Percentiles rank a stretch among this genome's conserved stretches.
phyloP scores from a whole-genome alignment of 2,888 invertebrate genomes.

The Nudaria mundana region DNA sequence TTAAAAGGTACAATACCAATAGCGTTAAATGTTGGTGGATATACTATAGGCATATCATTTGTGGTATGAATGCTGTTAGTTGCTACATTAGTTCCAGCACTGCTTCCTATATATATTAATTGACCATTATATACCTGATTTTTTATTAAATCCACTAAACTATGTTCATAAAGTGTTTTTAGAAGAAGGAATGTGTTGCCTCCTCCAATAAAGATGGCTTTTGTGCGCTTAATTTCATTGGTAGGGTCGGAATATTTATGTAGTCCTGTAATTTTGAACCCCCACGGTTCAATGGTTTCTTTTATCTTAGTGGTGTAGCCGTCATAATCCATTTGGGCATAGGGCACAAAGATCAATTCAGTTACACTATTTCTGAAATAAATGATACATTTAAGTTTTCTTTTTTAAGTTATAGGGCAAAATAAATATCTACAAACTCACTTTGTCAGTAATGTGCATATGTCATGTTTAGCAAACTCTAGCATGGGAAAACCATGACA shows the following conservation, averaged over 20 bases:
- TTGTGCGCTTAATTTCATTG: slow-evolving; percentile 80
- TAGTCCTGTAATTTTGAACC: slow-evolving; percentile 83
- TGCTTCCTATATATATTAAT: slow-evolving; percentile 87
- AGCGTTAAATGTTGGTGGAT: slow-evolving; percentile 87
- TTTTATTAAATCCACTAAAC: slow-evolving; percentile 83
- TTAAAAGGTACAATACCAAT: slow-evolving; percentile 89
- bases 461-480: slow-evolving; percentile 84
- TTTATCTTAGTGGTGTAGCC: slow-evolving; percentile 83
- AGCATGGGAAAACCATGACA: slow-evolving; percentile 84
- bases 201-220: slow-evolving; percentile 89
- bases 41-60: slow-evolving; percentile 94
- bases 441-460: slow-evolving; percentile 82
- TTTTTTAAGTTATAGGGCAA: background rate
- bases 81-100: slow-evolving; percentile 92
- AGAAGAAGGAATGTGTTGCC: slow-evolving; percentile 90
- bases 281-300: slow-evolving; percentile 83
- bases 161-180: slow-evolving; percentile 85
- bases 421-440: slow-evolving; percentile 50
- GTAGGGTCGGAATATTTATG: slow-evolving; percentile 81
- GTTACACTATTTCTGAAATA: slow-evolving; percentile 82
- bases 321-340: slow-evolving; percentile 85
- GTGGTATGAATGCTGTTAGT: slow-evolving; percentile 90
- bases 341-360: slow-evolving; percentile 87
- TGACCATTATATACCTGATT: slow-evolving; percentile 83
- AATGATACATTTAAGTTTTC: background rate